Base-by-base conservation (phyloP, 2,113 vertebrate species). In the Aspidoscelis tigris region DNA sequence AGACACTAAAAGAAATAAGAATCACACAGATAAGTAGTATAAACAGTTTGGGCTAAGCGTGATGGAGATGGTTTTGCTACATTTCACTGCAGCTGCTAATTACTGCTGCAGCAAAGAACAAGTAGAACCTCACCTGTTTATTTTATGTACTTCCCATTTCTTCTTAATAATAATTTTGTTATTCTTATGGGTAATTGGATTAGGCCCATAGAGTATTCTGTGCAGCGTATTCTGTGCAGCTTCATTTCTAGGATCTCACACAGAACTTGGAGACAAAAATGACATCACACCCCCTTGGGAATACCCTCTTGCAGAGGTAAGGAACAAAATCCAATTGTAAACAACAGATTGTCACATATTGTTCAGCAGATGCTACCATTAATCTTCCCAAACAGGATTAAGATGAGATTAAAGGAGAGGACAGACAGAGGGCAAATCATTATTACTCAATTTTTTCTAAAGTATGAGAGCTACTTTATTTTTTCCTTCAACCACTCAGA, bases 321-420 rank as follows among this genome's bases (percentile, higher is more conserved):
- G 53, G 71, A 76, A 76, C 78, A 39, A 90, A 93, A 88, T 83
- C 33, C 82, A 50, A 66, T 22, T 39, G 84, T 81, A 83, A 90
- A 86, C 88, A 91, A 78, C 92, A 94, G 92, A 87, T 92, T 91
- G 90, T 83, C 83, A 53, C 41, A 85, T 90, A 68, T 50, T 88
- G 87, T 84, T 87, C 89, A 85, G 70, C 88, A 92, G 88, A 88
- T 33, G 70, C 50, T 87, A 76, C 22, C 12, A 84, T 85, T 91
- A 90, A 94, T 93, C 93, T 87, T 89, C 89, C 95, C 90, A 92
- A 76, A 53, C 0, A 76, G 73, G 90, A 95, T 95, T 95, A 95
- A 78, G 39, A 61, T 86, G 72, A 78, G 91, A 95, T 96, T 95
- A 96, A 86, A 86, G 64, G 3, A 87, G 83, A 88, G 94, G 93